Conservation (phyloP, 2,888 invertebrate genomes). For the Elgonia sp. region DNA sequence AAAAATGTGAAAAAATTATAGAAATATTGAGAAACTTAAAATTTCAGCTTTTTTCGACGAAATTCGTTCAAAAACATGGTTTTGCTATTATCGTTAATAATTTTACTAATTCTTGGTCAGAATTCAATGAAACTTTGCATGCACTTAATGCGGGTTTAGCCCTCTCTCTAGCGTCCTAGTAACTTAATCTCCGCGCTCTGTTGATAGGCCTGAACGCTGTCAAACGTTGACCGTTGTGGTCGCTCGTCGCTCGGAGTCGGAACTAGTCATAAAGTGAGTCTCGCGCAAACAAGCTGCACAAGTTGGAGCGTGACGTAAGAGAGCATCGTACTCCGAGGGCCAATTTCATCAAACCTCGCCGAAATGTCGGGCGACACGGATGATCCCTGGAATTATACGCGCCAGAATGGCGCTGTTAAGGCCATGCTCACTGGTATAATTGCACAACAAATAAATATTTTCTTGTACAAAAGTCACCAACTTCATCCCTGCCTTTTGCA, state of each 20-base stretch:
- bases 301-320: conserved; percentile 53
- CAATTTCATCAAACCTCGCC: conserved; percentile 7
- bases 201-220: too few relatives aligned
- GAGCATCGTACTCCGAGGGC: conserved; percentile 17
- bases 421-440: conserved; percentile 93
- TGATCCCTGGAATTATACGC: conserved; percentile 86
- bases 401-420: conserved; percentile 95
- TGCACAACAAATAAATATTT: not conserved
- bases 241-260: not conserved
- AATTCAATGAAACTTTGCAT: too few relatives aligned
- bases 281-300: conserved; percentile 5
- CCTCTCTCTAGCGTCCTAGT: too few relatives aligned
- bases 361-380: conserved; percentile 82
- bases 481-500: not conserved
- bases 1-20: too few relatives aligned
- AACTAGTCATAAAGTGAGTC: conserved; percentile 52
- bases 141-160: too few relatives aligned
- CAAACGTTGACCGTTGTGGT: conserved; percentile 1
- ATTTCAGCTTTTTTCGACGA: too few relatives aligned
- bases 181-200: too few relatives aligned
- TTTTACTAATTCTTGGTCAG: too few relatives aligned
- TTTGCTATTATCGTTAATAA: too few relatives aligned
- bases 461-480: not conserved
- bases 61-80: too few relatives aligned
- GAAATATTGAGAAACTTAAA: too few relatives aligned